phyloP scores from a whole-genome alignment of 1,140 invertebrate genomes.

The Hycleus phaleratus region DNA sequence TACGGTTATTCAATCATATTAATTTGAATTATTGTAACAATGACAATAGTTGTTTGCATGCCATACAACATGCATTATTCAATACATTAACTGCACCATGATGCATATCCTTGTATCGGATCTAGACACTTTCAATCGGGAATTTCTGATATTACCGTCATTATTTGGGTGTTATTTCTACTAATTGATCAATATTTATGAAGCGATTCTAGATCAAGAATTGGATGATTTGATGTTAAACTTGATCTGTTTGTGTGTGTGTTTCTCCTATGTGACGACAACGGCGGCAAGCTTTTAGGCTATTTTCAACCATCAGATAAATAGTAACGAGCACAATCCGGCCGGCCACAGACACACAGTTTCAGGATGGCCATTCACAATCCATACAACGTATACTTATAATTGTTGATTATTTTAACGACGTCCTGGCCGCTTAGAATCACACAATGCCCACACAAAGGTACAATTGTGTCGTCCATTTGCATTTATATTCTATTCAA shows the following conservation, averaged over 20 bases:
- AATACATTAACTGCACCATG: background rate
- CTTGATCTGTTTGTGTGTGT: too few species aligned
- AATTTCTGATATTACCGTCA: too few species aligned
- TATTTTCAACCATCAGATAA: slow-evolving; percentile 24
- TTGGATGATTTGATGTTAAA: too few species aligned
- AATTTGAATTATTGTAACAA: slow-evolving; percentile 1
- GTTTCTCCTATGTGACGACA: background rate
- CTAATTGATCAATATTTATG: too few species aligned
- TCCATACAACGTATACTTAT: slow-evolving; percentile 20
- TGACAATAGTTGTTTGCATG: background rate
- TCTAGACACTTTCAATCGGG: too few species aligned
- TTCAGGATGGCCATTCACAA: slow-evolving; percentile 17
- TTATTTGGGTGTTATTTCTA: too few species aligned
- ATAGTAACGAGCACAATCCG: slow-evolving; percentile 24
- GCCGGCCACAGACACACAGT: background rate
- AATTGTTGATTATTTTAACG: slow-evolving; percentile 41
- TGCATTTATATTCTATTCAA: slow-evolving; percentile 38
- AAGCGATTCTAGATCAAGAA: too few species aligned
- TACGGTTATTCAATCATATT: background rate
- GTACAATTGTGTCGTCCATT: slow-evolving; percentile 37
- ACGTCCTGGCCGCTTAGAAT: slow-evolving; percentile 31
- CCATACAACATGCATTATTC: background rate
- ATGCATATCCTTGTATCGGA: background rate
- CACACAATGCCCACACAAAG: slow-evolving; percentile 35
- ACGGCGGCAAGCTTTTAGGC: background rate